Base-by-base conservation (phyloP, 2,797 vertebrate species). In the Heteromormyrus szaboi region DNA sequence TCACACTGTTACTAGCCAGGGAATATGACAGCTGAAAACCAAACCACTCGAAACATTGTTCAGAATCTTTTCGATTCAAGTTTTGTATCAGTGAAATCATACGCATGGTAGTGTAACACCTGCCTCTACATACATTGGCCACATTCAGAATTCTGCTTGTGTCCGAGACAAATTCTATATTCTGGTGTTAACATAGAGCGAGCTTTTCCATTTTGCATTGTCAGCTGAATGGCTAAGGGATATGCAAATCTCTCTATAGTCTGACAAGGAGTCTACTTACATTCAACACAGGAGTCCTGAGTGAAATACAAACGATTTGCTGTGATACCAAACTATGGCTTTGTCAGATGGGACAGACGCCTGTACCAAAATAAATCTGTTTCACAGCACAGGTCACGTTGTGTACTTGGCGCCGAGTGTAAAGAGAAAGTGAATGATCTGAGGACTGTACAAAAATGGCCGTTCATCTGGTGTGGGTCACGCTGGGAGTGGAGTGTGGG, bases 241-340 rank as follows among this genome's bases (percentile, higher is more conserved):
- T 19, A 22, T 17, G 76, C 41, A 81, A 46, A 46, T 81, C 76
- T 81, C 41, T 81, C 12, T 46, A 46, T 46, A 50, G 19, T 85
- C n/a, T 53, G 83, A 48, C 81, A 51, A 85, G 48, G 44, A 51
- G 9, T 85, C 48, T 85, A 25, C 44, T 85, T 51, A 85, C 83
- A 51, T 85, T 22, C 76, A 46, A 25, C 48, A 85, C 11, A 22
- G 46, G 25, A 53, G 25, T 68, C 88, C 83, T 86, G 81, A 72
- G 88, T 72, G 76, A 83, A 88, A 56, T n/a, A 62, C 54, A 83
- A 8, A 22, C 19, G 8, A 53, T 88, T 59, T 72, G 41, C 79
- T 56, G 48, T 56, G 72, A 56, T 83, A 83, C 48, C 53, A 50
- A 48, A 50, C 76, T 85, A 85, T 88, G 81, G 88, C 88, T 62